Evolutionary conservation across 2,888 invertebrate species (phyloP).

Genomic region (Aleiodes testaceus): DNA sequence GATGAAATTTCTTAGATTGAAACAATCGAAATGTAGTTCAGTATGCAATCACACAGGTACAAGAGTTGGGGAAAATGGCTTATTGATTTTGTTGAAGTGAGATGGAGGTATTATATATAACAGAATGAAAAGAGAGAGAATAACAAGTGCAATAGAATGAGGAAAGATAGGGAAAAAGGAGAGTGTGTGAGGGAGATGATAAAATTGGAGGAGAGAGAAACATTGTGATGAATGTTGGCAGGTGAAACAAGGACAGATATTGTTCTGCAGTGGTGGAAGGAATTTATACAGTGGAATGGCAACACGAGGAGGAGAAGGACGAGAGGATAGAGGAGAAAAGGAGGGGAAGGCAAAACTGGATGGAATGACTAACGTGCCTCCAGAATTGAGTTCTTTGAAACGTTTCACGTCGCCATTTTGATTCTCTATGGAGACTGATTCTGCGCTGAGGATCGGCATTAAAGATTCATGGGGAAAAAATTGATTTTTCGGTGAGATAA

Average conservation of each 20-base stretch:
- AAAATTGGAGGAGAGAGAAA: constrained; percentile 21
- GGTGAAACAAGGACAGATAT: constrained; percentile 3
- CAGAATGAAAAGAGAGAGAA: constrained; percentile 38
- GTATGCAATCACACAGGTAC: constrained; percentile 39
- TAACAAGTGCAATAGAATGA: constrained; percentile 37
- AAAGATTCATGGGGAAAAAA: constrained; percentile 16
- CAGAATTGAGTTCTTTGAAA: constrained; percentile 53
- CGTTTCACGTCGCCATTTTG: constrained; percentile 50
- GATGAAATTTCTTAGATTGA: constrained; percentile 6
- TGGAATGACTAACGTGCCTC: constrained; percentile 52
- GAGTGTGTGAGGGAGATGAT: background rate
- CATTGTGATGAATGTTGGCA: constrained; percentile 32
- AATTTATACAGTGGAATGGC: constrained; percentile 8
- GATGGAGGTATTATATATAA: constrained; percentile 29
- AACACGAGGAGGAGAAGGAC: constrained; percentile 21
- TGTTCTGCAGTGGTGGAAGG: constrained; percentile 8
- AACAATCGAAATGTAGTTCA: constrained; percentile 26
- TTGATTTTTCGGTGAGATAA: background rate
- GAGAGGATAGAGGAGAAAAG: constrained; percentile 24
- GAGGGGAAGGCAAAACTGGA: constrained; percentile 46
- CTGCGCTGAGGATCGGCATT: constrained; percentile 43
- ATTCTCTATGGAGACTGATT: constrained; percentile 49
- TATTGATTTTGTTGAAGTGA: constrained; percentile 58
- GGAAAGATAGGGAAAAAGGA: constrained; percentile 42
- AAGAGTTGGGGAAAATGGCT: constrained; percentile 51